phyloP scores from a whole-genome alignment of 2,888 invertebrate species.

The Ferrisia virgata region DNA sequence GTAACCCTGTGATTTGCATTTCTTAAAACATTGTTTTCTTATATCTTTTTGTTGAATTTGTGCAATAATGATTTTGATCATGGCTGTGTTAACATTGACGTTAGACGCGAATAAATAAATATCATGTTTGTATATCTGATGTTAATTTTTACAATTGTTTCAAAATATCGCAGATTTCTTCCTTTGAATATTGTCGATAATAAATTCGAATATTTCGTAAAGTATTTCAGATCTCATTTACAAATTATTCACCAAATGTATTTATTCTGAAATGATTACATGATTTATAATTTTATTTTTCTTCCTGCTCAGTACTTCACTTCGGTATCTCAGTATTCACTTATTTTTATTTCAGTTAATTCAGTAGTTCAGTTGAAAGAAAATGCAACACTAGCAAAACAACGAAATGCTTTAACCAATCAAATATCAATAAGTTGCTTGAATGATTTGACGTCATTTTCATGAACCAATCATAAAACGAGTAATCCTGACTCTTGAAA shows the following conservation, averaged over 20 bases:
- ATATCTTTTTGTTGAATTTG: neutral
- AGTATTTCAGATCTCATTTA: no score
- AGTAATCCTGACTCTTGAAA: no score
- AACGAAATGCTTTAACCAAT: neutral
- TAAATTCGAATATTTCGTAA: no score
- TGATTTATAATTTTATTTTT: no score
- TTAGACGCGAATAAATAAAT: neutral
- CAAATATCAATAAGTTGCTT: neutral
- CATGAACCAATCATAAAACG: neutral
- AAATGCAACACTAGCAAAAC: no score
- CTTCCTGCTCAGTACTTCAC: no score
- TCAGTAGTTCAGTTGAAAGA: neutral
- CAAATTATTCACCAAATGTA: no score
- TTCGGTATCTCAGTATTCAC: no score
- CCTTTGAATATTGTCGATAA: no score
- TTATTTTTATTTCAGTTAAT: no score
- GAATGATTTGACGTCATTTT: neutral
- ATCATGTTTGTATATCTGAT: neutral
- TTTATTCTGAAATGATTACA: no score
- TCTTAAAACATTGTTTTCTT: slow-evolving; percentile 2
- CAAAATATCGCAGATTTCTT: neutral
- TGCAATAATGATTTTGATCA: slow-evolving; percentile 22
- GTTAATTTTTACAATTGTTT: neutral
- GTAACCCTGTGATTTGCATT: slow-evolving; percentile 21
- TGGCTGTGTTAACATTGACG: slow-evolving; percentile 19